Conservation (phyloP, 92 coral and sea anemone species). For the Epizoanthus ramosus region DNA sequence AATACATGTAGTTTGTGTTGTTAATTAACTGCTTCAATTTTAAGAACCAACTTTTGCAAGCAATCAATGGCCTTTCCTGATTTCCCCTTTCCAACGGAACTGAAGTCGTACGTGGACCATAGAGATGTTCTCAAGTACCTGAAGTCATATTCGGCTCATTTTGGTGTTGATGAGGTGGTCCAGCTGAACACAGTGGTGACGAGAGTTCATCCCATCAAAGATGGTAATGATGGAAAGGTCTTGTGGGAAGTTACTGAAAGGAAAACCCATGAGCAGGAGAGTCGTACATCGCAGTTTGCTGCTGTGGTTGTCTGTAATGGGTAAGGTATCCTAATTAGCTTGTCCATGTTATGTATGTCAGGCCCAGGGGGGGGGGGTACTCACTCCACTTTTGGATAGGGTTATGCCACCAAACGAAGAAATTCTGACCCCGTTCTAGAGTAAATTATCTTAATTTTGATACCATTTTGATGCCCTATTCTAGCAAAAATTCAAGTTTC, state of each 20-base stretch:
- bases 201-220: constrained; percentile 61
- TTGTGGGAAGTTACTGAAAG: constrained; percentile 77
- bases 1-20: too few relatives aligned
- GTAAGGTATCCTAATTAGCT: too few relatives aligned
- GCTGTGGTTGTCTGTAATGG: constrained; percentile 55
- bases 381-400: too few relatives aligned
- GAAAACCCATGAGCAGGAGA: constrained; percentile 49
- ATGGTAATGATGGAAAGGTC: constrained; percentile 21
- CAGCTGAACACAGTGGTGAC: constrained; percentile 64
- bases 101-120: constrained; percentile 66
- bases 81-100: constrained; percentile 73
- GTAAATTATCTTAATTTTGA: too few relatives aligned
- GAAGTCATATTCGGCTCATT: constrained; percentile 71
- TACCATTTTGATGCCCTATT: too few relatives aligned
- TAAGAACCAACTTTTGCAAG: too few relatives aligned
- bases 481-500: too few relatives aligned
- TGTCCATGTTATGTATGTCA: too few relatives aligned
- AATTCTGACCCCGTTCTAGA: too few relatives aligned
- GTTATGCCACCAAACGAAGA: too few relatives aligned
- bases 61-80: constrained; percentile 79
- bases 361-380: too few relatives aligned
- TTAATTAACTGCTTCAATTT: too few relatives aligned
- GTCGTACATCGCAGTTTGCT: constrained; percentile 55
- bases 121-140: constrained; percentile 66
- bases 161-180: constrained; percentile 61